phyloP scores from a whole-genome alignment of 2,113 vertebrate species.

The Odocoileus virginianus region DNA sequence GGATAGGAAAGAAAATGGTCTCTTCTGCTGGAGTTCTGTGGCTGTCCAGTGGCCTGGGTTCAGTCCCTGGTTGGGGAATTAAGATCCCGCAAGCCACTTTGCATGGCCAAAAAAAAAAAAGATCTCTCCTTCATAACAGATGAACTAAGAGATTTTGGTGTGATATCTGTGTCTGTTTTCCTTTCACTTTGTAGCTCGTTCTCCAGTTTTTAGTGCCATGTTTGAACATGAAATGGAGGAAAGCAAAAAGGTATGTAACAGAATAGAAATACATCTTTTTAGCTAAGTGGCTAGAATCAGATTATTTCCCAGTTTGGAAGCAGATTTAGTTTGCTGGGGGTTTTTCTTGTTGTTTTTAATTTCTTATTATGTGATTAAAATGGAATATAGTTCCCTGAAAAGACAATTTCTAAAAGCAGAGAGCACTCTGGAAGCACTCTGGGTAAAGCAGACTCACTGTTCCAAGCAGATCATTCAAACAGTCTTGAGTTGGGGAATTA shows the following conservation, averaged over 20 bases:
- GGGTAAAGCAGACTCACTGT: not conserved
- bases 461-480: not conserved
- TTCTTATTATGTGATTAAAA: not conserved
- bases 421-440: not conserved
- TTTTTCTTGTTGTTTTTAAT: not conserved
- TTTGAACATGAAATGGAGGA: conserved; percentile 96
- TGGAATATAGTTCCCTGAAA: not conserved
- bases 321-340: conserved; percentile 12
- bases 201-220: conserved; percentile 93
- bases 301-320: not conserved
- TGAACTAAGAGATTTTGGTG: not conserved
- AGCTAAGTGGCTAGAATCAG: not conserved
- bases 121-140: not conserved
- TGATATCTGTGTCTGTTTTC: conserved; percentile 15
- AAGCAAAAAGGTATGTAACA: conserved; percentile 89
- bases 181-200: conserved; percentile 81
- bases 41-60: not conserved
- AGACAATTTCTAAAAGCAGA: conserved; percentile 17
- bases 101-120: not conserved
- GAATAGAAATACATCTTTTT: not conserved
- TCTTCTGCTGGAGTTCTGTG: not conserved
- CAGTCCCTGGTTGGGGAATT: not conserved
- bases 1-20: not conserved
- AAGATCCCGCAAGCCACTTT: not conserved
- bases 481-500: not conserved